Evolutionary conservation across 2,888 invertebrate species (phyloP), one percentile per base, ranked within the genome.

Genomic region (Cerastis rubricosa): DNA sequence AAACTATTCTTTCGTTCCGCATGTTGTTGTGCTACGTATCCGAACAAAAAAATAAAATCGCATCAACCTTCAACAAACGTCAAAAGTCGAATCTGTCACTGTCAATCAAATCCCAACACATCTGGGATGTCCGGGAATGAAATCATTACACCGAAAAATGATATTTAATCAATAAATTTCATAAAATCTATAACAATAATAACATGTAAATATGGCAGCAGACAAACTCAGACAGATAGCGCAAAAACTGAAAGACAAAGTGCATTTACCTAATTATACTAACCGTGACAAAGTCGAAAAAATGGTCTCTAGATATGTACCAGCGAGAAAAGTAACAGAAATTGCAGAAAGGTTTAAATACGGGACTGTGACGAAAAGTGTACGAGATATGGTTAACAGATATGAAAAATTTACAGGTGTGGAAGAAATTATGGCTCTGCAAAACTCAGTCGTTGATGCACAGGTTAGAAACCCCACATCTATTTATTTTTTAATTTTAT

Each of bases 351-450:
- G 91, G 78, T 93, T 96, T 12, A 96, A 94, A 88, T 91, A 94
- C 29, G 94, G 94, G 51, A 89, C 92, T 12, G 84, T 96, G 3
- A 87, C 93, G 0, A 90, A 89, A 29, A 94, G 91, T 87, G 93
- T 97, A 12, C 94, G 93, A 65, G 96, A 97, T 69, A 84, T 97
- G 71, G 97, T 97, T 66, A 92, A 92, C 47, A 97, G 97, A 94
- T 98, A 98, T 94, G 98, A 98, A 90, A 97, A 98, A 89, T 96
- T 98, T 72, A 98, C 98, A 11, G 98, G 98, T 3, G 97, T 98
- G 70, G 98, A 98, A 84, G 98, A 98, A 93, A 98, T 99, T 8
- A 97, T 97, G 95, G 96, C 97, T 49, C 97, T 98, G 51, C 98
- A 98, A 90, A 97, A 97, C 84, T 97, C 98, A 69, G 98, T 98